A percentile compares a stretch with the other conserved stretches of the same genome.
phyloP scores from a whole-genome alignment of 2,797 vertebrate species.

The Falco concolor region DNA sequence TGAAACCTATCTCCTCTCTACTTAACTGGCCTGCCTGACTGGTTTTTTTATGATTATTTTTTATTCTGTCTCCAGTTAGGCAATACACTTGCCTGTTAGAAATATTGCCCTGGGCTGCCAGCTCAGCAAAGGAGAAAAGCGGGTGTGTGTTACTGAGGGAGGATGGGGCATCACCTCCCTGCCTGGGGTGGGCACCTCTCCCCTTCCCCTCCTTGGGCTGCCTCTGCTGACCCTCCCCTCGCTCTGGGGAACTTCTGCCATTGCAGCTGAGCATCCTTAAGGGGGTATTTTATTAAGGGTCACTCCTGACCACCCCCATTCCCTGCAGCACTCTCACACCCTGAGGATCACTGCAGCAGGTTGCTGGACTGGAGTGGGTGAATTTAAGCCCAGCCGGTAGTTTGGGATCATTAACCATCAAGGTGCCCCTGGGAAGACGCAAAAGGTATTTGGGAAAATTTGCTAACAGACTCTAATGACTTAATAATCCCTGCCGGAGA shows the following conservation, averaged over 20 bases:
- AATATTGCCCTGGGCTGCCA: slow-evolving; percentile 31
- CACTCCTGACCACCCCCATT: neutral
- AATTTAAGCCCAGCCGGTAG: neutral
- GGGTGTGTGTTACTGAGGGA: neutral
- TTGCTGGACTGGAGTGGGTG: neutral
- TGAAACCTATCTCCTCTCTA: slow-evolving; percentile 21
- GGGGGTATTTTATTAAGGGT: neutral
- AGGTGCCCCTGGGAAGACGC: slow-evolving; percentile 57
- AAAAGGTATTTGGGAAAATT: slow-evolving; percentile 57
- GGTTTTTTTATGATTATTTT: slow-evolving; percentile 57
- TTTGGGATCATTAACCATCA: slow-evolving; percentile 59
- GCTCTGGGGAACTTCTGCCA: neutral
- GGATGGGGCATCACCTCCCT: neutral
- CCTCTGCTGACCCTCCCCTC: accelerated
- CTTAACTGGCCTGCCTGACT: neutral
- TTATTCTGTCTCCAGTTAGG: slow-evolving; percentile 37
- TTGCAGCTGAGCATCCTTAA: neutral
- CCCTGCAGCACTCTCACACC: neutral
- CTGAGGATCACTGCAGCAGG: neutral
- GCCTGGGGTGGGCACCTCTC: neutral
- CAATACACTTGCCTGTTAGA: slow-evolving; percentile 15
- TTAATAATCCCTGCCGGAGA: slow-evolving; percentile 48
- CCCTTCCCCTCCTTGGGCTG: neutral
- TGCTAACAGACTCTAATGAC: slow-evolving; percentile 57
- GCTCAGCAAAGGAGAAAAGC: slow-evolving; percentile 37